Base-by-base conservation (phyloP, 2,888 invertebrate species). In the Sarcophaga subvicina region DNA sequence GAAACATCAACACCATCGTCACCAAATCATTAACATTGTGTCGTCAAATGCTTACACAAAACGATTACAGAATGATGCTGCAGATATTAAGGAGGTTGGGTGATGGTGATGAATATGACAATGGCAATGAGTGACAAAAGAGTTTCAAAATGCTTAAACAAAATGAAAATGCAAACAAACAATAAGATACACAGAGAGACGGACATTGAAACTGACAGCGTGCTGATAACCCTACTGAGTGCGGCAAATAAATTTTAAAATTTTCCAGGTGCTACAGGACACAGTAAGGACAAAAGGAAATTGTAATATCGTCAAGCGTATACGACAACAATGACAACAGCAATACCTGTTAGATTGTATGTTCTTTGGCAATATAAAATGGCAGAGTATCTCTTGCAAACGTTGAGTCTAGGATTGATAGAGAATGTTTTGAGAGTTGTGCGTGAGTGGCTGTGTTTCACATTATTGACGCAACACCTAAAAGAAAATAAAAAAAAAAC, bases 261-360 rank as follows among this genome's bases (percentile, higher is more conserved):
- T 59, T 76, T 76, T 77, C 66, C 64, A 77, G 71, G 77, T 71
- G 70, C 60, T 77, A 71, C 71, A 82, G 77, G 66, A 77, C 45
- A 22, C 47, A 81, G 69, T 81, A 75, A 54, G 62, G 49, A 54
- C 62, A 64, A 76, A 54, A 76, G 81, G 64, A 82, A 76, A 82
- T 76, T 76, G 76, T 71, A 77, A 82, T 82, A 66, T 82, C 72
- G 71, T 82, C 77, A 82, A 70, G 54, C 45, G 22, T 62, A 22
- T 27, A 69, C 62, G 54, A 62, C 67, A 63, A 54, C 54, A 17
- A 54, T 17, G 5, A 54, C 54, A 54, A 4, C 54, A 54, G 17
- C 0, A 14, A 5, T 5, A 49, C 14, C 66, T 5, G 2, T 10
- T 17, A 22, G 2, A 22, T 70, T 14, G 64, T 14, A 2, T 62